phyloP scores from a whole-genome alignment of 2,888 invertebrate species.

The Automeris io region DNA sequence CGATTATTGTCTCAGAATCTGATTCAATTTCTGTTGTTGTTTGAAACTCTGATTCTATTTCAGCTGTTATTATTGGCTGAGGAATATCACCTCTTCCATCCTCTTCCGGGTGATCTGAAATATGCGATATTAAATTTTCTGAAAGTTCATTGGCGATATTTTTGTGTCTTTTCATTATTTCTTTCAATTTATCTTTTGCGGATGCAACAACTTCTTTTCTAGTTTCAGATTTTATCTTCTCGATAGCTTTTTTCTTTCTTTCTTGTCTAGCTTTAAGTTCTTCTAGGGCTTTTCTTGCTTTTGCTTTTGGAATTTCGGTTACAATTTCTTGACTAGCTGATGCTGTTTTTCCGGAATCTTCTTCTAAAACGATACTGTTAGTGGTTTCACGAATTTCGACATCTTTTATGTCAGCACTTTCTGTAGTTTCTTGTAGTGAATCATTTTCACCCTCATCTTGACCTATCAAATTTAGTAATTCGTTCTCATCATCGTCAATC shows the following conservation, averaged over 20 bases:
- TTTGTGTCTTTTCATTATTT: constrained; percentile 69
- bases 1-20: constrained; percentile 10
- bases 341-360: constrained; percentile 14
- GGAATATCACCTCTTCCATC: constrained; percentile 54
- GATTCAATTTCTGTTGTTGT: constrained; percentile 13
- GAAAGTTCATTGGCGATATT: constrained; percentile 55
- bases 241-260: constrained; percentile 59
- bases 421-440: constrained; percentile 11
- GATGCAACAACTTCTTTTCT: constrained; percentile 66
- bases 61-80: constrained; percentile 27
- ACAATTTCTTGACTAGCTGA: constrained; percentile 13
- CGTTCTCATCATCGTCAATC: constrained; percentile 17
- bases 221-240: constrained; percentile 67
- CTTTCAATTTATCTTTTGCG: constrained; percentile 68
- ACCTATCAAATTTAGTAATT: constrained; percentile 10
- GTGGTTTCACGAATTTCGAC: constrained; percentile 10
- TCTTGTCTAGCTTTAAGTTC: constrained; percentile 52
- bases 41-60: constrained; percentile 16
- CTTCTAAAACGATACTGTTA: constrained; percentile 11
- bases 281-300: constrained; percentile 45
- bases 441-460: constrained; percentile 9
- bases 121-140: constrained; percentile 32
- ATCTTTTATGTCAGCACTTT: constrained; percentile 16
- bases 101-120: constrained; percentile 23
- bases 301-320: constrained; percentile 23